Evolutionary conservation across 2,797 vertebrate genomes (phyloP).

Genomic region (Erethizon dorsatum): DNA sequence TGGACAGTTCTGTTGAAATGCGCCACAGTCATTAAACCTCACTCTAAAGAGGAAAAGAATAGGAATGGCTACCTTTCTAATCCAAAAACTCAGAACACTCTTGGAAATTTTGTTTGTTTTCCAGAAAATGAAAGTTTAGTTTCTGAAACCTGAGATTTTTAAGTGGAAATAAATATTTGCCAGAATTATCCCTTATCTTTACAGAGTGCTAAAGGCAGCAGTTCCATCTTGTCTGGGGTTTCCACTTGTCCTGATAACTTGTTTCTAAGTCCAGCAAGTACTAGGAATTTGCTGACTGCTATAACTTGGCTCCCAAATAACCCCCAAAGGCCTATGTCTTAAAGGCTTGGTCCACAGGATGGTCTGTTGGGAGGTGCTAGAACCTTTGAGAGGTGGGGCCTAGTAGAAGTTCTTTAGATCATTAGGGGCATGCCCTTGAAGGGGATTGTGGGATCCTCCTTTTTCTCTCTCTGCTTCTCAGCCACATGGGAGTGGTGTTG

Average conservation of each 20-base stretch:
- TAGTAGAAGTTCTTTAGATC: not conserved
- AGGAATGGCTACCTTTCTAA: not conserved
- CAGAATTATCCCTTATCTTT: conserved; percentile 3
- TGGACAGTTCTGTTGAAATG: not conserved
- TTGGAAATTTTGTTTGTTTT: not conserved
- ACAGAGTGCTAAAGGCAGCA: not conserved
- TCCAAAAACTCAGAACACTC: not conserved
- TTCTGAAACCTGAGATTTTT: not conserved
- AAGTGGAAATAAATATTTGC: conserved; percentile 46
- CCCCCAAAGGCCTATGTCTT: too few species aligned
- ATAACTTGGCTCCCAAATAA: not conserved
- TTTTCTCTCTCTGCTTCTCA: not conserved
- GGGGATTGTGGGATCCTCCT: not conserved
- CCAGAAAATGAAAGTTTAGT: conserved; percentile 53
- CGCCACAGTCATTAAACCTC: not conserved
- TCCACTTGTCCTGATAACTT: not conserved
- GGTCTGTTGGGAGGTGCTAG: not conserved
- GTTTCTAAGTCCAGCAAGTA: not conserved
- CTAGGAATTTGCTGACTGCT: not conserved
- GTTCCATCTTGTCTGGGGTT: not conserved
- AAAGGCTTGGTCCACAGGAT: not conserved
- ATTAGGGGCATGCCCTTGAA: not conserved
- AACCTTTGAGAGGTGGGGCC: not conserved
- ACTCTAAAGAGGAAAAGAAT: not conserved
- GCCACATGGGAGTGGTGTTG: not conserved